A percentile compares a stretch with the other conserved stretches of the same genome.
Conservation (phyloP, 2,888 invertebrate genomes). For the Sinotaia quadrata region DNA sequence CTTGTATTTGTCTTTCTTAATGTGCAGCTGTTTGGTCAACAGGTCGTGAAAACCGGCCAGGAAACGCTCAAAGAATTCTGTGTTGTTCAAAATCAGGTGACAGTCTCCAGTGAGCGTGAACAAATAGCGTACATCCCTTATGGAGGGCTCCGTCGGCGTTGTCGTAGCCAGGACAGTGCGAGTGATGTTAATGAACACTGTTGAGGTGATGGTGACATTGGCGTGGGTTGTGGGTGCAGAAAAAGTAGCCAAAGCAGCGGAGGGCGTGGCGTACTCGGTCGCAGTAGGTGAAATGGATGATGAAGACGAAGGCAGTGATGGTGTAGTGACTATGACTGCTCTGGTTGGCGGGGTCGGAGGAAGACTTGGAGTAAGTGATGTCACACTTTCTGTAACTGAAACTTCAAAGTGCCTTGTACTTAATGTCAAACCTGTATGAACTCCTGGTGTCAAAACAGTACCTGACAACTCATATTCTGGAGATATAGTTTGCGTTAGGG, state of each 20-base stretch:
- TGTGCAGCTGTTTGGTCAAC: slow-evolving; percentile 30
- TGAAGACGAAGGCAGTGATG: background rate
- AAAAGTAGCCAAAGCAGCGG: background rate
- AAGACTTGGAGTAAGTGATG: background rate
- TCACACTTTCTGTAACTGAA: too few relatives aligned
- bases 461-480: too few relatives aligned
- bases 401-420: too few relatives aligned
- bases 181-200: background rate
- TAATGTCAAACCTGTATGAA: too few relatives aligned
- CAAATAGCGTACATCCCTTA: slow-evolving; percentile 23
- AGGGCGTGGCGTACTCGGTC: background rate
- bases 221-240: background rate
- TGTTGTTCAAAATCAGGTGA: slow-evolving; percentile 30
- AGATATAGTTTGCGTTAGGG: too few relatives aligned
- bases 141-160: background rate
- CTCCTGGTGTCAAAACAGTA: too few relatives aligned
- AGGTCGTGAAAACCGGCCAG: slow-evolving; percentile 38
- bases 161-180: background rate
- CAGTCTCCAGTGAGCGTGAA: slow-evolving; percentile 35
- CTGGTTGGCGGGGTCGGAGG: background rate
- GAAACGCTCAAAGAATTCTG: slow-evolving; percentile 38
- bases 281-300: background rate
- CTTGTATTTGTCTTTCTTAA: slow-evolving; percentile 30
- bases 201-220: background rate
- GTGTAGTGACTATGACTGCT: background rate